phyloP scores from a whole-genome alignment of 2,888 invertebrate genomes.

The Scaptomyza flava region DNA sequence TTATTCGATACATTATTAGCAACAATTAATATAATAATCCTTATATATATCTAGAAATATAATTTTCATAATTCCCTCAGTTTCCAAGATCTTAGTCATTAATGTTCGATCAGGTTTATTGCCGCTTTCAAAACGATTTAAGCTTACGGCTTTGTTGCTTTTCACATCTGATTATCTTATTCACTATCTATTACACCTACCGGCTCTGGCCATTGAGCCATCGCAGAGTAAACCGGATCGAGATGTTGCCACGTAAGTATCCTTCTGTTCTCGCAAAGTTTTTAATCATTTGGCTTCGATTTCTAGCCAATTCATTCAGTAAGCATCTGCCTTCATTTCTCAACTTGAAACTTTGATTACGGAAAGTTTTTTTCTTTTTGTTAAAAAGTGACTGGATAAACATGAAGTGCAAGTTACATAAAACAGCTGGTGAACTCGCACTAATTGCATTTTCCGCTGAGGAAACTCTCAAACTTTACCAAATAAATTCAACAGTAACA shows the following conservation, averaged over 20 bases:
- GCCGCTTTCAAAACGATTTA: slow-evolving; percentile 20
- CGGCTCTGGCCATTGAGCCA: slow-evolving; percentile 28
- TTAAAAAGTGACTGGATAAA: slow-evolving; percentile 23
- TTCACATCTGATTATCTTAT: slow-evolving; percentile 28
- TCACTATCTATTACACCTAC: slow-evolving; percentile 23
- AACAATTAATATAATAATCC: slow-evolving; percentile 3
- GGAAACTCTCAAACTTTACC: background rate
- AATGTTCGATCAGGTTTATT: slow-evolving; percentile 31
- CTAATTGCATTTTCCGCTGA: slow-evolving; percentile 55
- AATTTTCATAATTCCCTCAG: background rate
- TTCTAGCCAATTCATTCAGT: slow-evolving; percentile 15
- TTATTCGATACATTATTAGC: slow-evolving; percentile 2
- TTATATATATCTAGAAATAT: background rate
- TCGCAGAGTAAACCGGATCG: slow-evolving; percentile 19
- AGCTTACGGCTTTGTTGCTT: slow-evolving; percentile 33
- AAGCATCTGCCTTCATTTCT: slow-evolving; percentile 23
- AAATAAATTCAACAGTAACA: slow-evolving; percentile 19
- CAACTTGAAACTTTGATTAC: slow-evolving; percentile 39
- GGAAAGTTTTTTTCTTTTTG: slow-evolving; percentile 22
- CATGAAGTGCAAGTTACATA: slow-evolving; percentile 32
- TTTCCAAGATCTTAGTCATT: background rate
- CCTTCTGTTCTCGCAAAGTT: background rate
- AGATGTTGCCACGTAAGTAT: slow-evolving; percentile 31
- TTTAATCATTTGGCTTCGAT: slow-evolving; percentile 12
- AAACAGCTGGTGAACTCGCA: slow-evolving; percentile 23